phyloP scores from a whole-genome alignment of 2,888 invertebrate species.

The Nycteola revayana region DNA sequence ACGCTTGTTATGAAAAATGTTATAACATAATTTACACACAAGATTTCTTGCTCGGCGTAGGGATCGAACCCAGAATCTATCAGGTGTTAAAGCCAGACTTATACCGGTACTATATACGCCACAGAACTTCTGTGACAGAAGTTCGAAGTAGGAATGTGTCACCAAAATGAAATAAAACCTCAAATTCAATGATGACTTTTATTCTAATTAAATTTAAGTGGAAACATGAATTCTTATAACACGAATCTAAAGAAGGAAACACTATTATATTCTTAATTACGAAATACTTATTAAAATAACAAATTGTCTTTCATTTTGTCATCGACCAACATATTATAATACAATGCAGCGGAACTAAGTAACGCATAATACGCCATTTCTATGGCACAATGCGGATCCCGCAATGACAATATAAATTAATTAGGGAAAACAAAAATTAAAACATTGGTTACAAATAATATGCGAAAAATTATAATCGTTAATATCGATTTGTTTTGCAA shows the following conservation, averaged over 20 bases:
- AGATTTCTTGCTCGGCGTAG: too few relatives aligned
- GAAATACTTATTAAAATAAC: slow-evolving; percentile 78
- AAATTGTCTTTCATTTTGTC: slow-evolving; percentile 75
- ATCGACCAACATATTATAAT: slow-evolving; percentile 47
- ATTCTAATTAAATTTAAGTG: slow-evolving; percentile 81
- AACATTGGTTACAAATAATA: slow-evolving; percentile 30
- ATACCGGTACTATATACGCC: too few relatives aligned
- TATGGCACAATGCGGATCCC: slow-evolving; percentile 55
- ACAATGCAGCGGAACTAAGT: slow-evolving; percentile 35
- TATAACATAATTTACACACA: too few relatives aligned
- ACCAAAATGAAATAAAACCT: slow-evolving; percentile 49
- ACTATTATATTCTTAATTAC: slow-evolving; percentile 78
- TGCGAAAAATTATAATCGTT: slow-evolving; percentile 44
- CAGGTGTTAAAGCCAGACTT: too few relatives aligned
- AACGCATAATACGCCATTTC: slow-evolving; percentile 38
- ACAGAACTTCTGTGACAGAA: too few relatives aligned
- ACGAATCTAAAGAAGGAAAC: slow-evolving; percentile 82
- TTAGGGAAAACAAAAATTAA: slow-evolving; percentile 30
- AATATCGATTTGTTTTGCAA: slow-evolving; percentile 32
- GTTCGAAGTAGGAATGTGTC: too few relatives aligned
- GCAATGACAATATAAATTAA: slow-evolving; percentile 44
- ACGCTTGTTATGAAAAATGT: too few relatives aligned
- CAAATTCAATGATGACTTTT: slow-evolving; percentile 73
- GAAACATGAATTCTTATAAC: slow-evolving; percentile 82
- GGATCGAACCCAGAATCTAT: too few relatives aligned